Evolutionary conservation across 2,888 invertebrate genomes (phyloP), one percentile per base, ranked within the genome.

Genomic region (Reticulitermes lucifugus): DNA sequence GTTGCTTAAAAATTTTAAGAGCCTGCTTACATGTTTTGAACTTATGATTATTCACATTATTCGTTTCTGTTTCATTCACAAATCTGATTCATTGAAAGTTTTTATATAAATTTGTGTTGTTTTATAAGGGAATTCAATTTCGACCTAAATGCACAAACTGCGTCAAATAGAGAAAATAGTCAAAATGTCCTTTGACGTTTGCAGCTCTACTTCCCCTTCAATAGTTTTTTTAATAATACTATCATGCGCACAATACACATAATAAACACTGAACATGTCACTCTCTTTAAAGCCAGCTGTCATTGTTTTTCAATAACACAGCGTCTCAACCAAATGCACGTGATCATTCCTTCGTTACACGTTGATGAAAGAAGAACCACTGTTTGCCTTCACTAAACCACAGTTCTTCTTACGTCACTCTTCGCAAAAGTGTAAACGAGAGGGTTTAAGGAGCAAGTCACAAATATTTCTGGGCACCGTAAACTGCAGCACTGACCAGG

Each of bases 241-340:
- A 77, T 77, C 77, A 77, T 77, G 77, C 77, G n/a, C 77, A 77
- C 46, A 46, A 46, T 51, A 77, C 77, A 77, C 77, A 46, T 77
- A 77, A 18, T 41, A 70, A 77, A 77, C 77, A 77, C 77, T 77
- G 22, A 77, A 77, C 46, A 77, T 46, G 29, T 41, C 73, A 73
- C 51, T 77, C 65, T 25, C 65, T 25, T 65, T 65, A 65, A 6
- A 65, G n/a, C 65, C 65, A 65, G 10, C n/a, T 65, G 65, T 25
- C 9, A 65, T 25, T 65, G 65, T 65, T 25, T 65, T 25, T 65
- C 25, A 65, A n/a, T n/a, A 65, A n/a, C 25, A 65, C 65, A 25
- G 65, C 25, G 25, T n/a, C 14, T 55, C 55, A 55, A 18, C 55
- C 55, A 14, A 55, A 55, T 55, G 10, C 46, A 46, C 46, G 9